Conservation (phyloP, 2,888 invertebrate genomes). For the Cheilosia variabilis region DNA sequence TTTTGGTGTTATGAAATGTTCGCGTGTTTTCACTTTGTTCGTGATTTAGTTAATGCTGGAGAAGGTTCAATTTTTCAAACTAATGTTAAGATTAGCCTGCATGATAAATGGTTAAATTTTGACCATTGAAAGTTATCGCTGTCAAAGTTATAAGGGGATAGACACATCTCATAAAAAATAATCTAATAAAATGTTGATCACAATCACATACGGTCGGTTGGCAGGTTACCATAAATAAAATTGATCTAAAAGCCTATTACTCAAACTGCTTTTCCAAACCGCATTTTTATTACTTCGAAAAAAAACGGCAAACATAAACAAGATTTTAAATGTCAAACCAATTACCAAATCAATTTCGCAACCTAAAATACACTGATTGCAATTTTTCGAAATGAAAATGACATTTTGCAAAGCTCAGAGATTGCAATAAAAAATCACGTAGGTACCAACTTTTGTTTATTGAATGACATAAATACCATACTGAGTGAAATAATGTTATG, state of each 20-base stretch:
- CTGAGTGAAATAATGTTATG: neutral
- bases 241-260: too few relatives aligned
- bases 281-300: neutral
- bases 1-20: neutral
- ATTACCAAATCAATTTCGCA: constrained; percentile 17
- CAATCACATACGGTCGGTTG: too few relatives aligned
- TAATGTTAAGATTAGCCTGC: too few relatives aligned
- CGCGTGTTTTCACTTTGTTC: neutral
- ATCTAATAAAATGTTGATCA: too few relatives aligned
- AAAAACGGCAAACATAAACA: neutral
- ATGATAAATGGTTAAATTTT: too few relatives aligned
- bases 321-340: constrained; percentile 18
- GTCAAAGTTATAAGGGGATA: too few relatives aligned
- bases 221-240: too few relatives aligned
- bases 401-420: constrained; percentile 2
- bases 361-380: constrained; percentile 1
- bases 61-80: neutral
- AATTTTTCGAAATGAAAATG: constrained; percentile 39
- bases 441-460: neutral
- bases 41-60: neutral
- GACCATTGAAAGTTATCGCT: too few relatives aligned
- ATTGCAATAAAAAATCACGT: neutral
- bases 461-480: neutral
- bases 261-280: too few relatives aligned
- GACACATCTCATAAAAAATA: too few relatives aligned